These are phyloP conservation scores for Syrphus vitripennis DNA, from an alignment of 2,888 invertebrate genomes.

Conservation along the genomic window DNA sequence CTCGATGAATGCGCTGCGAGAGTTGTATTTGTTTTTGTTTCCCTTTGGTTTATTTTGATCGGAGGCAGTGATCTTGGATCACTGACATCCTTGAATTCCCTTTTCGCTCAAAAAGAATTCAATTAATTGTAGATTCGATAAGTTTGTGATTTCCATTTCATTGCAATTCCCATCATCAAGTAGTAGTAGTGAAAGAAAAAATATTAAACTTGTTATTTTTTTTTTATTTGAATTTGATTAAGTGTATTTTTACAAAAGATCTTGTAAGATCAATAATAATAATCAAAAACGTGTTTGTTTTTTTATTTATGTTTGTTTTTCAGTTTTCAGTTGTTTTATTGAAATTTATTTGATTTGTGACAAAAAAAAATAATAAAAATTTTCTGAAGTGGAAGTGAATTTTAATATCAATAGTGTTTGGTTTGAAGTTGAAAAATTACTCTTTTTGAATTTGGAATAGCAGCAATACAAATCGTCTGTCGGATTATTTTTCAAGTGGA, in stretches of 20 bases:
- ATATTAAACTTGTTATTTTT: background rate
- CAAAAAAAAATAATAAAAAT: background rate
- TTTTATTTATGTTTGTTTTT: background rate
- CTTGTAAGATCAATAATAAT: background rate
- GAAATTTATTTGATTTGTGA: slow-evolving; percentile 5
- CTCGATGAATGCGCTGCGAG: slow-evolving; percentile 35
- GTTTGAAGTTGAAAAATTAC: slow-evolving; percentile 2
- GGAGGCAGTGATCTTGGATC: slow-evolving; percentile 69
- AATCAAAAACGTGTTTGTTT: background rate
- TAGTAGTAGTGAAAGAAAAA: background rate
- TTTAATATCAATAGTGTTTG: background rate
- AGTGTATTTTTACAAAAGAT: background rate
- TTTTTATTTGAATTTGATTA: background rate
- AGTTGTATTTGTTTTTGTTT: slow-evolving; percentile 9
- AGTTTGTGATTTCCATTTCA: background rate
- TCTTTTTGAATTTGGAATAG: slow-evolving; percentile 5
- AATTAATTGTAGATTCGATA: slow-evolving; percentile 5
- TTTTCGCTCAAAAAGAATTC: background rate
- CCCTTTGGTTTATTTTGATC: slow-evolving; percentile 48
- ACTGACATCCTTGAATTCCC: slow-evolving; percentile 59
- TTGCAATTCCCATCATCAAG: background rate
- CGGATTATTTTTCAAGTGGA: background rate
- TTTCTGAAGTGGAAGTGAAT: background rate
- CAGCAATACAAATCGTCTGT: background rate
- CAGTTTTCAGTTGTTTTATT: background rate